Conservation (phyloP, 2,113 vertebrate species). For the Pontoporia blainvillei region DNA sequence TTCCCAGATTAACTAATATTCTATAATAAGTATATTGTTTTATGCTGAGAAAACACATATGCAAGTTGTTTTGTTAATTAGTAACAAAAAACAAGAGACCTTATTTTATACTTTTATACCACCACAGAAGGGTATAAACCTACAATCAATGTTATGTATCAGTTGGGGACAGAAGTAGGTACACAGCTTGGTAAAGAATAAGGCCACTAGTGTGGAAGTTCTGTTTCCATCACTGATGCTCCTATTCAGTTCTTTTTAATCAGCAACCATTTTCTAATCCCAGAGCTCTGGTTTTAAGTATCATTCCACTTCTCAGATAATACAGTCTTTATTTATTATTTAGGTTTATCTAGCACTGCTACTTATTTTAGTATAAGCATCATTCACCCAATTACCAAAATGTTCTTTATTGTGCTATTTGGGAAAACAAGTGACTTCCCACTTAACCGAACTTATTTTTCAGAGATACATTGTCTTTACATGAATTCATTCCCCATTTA, state of each 20-base stretch:
- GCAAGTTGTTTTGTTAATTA: not conserved
- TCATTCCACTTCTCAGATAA: not conserved
- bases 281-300: not conserved
- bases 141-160: not conserved
- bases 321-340: not conserved
- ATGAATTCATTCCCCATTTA: not conserved
- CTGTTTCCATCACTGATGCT: not conserved
- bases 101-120: not conserved
- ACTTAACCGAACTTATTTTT: conserved; percentile 31
- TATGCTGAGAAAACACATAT: not conserved
- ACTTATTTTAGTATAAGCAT: conserved; percentile 9
- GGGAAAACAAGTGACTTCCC: not conserved
- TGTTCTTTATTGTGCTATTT: not conserved
- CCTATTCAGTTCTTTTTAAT: not conserved
- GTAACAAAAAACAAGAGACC: not conserved
- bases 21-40: not conserved
- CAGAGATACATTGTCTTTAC: conserved; percentile 16
- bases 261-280: not conserved
- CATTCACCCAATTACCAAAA: conserved; percentile 20
- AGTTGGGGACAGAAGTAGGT: not conserved
- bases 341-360: not conserved
- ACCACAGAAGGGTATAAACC: not conserved
- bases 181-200: not conserved
- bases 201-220: not conserved
- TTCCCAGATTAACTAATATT: not conserved